A percentile compares a stretch with the other conserved stretches of the same genome.
Evolutionary conservation across 2,113 vertebrate genomes (phyloP).

Genomic region (Passerina amoena): DNA sequence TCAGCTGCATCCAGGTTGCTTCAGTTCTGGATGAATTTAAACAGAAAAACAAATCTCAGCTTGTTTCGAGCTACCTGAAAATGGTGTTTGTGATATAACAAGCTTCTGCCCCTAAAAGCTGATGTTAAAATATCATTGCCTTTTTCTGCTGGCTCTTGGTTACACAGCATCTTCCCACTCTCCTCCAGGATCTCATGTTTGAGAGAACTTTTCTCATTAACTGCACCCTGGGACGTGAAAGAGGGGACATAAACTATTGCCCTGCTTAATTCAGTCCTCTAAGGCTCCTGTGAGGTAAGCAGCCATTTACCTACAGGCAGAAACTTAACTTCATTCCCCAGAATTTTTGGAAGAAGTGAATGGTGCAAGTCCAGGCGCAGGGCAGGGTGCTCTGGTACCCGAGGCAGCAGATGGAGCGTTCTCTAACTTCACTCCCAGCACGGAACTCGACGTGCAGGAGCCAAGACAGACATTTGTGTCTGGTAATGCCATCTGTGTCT

Average conservation of each 20-base stretch:
- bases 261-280: neutral
- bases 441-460: conserved; percentile 56
- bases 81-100: neutral
- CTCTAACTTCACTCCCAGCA: conserved; percentile 61
- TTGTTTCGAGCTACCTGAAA: neutral
- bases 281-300: neutral
- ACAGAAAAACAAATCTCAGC: neutral
- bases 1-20: neutral
- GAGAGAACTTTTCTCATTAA: neutral
- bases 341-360: neutral
- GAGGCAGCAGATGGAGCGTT: conserved; percentile 64
- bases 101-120: neutral
- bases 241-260: neutral
- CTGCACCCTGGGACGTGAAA: neutral
- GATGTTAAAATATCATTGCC: neutral
- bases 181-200: neutral
- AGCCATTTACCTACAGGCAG: neutral
- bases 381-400: conserved; percentile 30
- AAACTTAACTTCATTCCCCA: neutral
- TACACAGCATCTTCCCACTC: neutral
- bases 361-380: neutral
- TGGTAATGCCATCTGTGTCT: conserved; percentile 67
- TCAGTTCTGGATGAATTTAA: neutral
- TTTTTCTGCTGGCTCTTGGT: neutral
- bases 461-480: conserved; percentile 71